These are phyloP conservation scores for Syngnathus scovelli DNA, from an alignment of 2,113 vertebrate species.

Conservation along the genomic window DNA sequence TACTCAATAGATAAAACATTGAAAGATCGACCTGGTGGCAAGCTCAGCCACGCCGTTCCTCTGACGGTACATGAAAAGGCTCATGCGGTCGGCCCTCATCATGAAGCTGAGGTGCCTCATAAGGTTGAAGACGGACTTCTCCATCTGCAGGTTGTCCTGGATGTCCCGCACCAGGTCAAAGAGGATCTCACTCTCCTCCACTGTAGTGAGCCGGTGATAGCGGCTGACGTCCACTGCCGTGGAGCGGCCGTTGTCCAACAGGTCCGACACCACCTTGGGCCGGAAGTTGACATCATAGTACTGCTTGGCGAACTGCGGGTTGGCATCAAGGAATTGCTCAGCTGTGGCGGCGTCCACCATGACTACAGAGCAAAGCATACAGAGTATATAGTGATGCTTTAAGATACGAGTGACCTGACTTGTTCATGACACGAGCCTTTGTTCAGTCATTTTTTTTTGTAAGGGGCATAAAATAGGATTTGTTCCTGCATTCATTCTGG, in stretches of 20 bases:
- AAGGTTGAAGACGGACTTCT: constrained; percentile 77
- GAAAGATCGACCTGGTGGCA: constrained; percentile 66
- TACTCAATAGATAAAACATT: not conserved
- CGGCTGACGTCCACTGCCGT: constrained; percentile 58
- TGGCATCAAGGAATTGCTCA: constrained; percentile 81
- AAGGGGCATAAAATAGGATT: too few species aligned
- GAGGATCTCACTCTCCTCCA: constrained; percentile 84
- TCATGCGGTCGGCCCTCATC: constrained; percentile 79
- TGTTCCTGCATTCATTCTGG: too few species aligned
- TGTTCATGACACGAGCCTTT: too few species aligned
- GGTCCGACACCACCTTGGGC: constrained; percentile 71
- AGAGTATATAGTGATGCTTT: not conserved
- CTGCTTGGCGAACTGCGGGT: constrained; percentile 78
- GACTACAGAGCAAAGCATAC: constrained; percentile 17
- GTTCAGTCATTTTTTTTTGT: too few species aligned
- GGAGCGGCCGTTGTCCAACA: constrained; percentile 68
- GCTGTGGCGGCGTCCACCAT: constrained; percentile 74
- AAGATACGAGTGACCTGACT: too few species aligned
- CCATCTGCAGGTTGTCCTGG: constrained; percentile 81
- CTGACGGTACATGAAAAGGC: constrained; percentile 83
- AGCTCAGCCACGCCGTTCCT: constrained; percentile 81
- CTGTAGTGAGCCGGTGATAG: constrained; percentile 63
- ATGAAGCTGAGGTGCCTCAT: constrained; percentile 80
- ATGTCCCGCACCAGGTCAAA: constrained; percentile 82
- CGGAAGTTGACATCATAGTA: constrained; percentile 76